These are phyloP conservation scores for Astyanax mexicanus DNA, from an alignment of 2,797 vertebrate species.

Conservation along the genomic window DNA sequence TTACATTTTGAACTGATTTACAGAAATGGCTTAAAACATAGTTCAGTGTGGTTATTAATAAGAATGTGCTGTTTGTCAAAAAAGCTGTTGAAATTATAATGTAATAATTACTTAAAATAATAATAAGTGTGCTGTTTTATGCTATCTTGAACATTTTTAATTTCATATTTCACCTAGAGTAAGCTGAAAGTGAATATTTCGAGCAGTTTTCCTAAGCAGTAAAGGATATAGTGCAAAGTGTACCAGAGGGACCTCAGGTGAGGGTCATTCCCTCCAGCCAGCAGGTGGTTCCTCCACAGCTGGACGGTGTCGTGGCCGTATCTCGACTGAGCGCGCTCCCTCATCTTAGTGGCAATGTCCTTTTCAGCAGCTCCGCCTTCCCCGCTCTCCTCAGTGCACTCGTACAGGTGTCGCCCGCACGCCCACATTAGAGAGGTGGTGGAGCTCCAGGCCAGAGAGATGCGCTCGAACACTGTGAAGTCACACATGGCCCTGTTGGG, in stretches of 20 bases:
- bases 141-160: too few relatives aligned
- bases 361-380: conserved; percentile 83
- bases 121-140: too few relatives aligned
- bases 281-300: conserved; percentile 94
- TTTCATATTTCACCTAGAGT: too few relatives aligned
- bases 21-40: too few relatives aligned
- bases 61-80: too few relatives aligned
- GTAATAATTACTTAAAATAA: too few relatives aligned
- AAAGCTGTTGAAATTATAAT: too few relatives aligned
- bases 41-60: too few relatives aligned
- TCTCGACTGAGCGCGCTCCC: conserved; percentile 90
- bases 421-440: conserved; percentile 97
- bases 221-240: conserved; percentile 98
- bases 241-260: conserved; percentile 97
- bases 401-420: conserved; percentile 93
- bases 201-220: background rate
- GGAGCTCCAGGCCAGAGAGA: conserved; percentile 96
- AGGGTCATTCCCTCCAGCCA: conserved; percentile 91
- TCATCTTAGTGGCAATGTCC: conserved; percentile 97
- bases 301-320: conserved; percentile 96
- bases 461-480: conserved; percentile 98
- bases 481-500: conserved; percentile 94
- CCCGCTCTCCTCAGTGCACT: conserved; percentile 88
- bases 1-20: too few relatives aligned
- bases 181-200: background rate